A percentile compares a stretch with the other conserved stretches of the same genome.
These are phyloP conservation scores for Brachionus calyciflorus DNA, from an alignment of 1,140 invertebrate genomes.

Conservation along the genomic window DNA sequence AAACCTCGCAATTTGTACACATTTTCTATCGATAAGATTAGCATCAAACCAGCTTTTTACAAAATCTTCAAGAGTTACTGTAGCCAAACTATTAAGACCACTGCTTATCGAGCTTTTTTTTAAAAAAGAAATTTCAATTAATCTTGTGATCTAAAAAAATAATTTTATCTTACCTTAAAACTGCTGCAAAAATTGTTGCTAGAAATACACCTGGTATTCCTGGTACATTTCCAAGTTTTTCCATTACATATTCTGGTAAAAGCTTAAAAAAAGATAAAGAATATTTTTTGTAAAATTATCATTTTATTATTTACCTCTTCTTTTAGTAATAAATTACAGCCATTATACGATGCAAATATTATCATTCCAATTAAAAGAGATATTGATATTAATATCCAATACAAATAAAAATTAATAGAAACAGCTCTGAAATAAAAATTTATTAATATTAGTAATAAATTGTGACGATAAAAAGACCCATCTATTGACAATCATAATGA, in stretches of 20 bases:
- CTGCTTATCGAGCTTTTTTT: conserved; percentile 88
- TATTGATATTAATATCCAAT: not conserved
- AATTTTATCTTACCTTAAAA: too few relatives aligned
- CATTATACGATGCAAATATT: conserved; percentile 12
- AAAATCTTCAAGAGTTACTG: conserved; percentile 83
- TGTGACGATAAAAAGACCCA: too few relatives aligned
- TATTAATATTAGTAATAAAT: too few relatives aligned
- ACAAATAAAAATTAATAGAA: conserved; percentile 59
- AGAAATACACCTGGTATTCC: conserved; percentile 83
- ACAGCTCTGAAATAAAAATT: too few relatives aligned
- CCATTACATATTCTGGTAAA: conserved; percentile 77
- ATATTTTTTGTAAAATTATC: too few relatives aligned
- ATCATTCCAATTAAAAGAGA: not conserved
- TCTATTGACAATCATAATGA: too few relatives aligned
- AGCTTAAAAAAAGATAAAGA: too few relatives aligned
- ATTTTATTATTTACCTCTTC: too few relatives aligned
- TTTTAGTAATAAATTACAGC: conserved; percentile 9
- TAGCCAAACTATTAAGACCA: conserved; percentile 82
- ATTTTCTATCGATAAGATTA: not conserved
- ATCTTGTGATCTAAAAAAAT: too few relatives aligned
- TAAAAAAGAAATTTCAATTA: too few relatives aligned
- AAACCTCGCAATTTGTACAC: not conserved
- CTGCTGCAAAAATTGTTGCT: conserved; percentile 78
- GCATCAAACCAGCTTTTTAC: conserved; percentile 59
- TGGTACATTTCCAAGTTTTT: conserved; percentile 69